Base-by-base conservation (phyloP, 2,113 vertebrate genomes). In the Acinonyx jubatus region DNA sequence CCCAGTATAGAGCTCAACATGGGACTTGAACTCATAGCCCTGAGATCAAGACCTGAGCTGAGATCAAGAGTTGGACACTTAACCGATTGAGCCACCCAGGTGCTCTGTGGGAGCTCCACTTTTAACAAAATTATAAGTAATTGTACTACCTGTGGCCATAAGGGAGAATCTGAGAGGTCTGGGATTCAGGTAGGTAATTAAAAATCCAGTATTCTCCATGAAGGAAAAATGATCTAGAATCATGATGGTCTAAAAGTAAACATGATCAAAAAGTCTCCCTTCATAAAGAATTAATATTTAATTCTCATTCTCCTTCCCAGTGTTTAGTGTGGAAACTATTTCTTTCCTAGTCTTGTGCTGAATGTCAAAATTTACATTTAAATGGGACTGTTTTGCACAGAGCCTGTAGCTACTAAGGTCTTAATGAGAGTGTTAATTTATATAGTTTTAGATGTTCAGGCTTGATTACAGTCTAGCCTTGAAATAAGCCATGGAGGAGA, bases 301-400 rank as follows among this genome's bases (percentile, higher is more conserved):
- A 71, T 83, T 76, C 61, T 31, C 36, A 61, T 15, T 36, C 78
- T 98, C 68, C 66, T 93, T 91, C n/a, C 82, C 29, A 36, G 16
- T 57, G 38, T 80, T 76, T 66, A 93, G 0, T 63, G 36, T 45
- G 66, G 97, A 69, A 94, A 97, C 81, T 88, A 88, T 94, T 92
- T 88, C 78, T 92, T 87, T 93, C 48, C 83, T 79, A 69, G 63
- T 92, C 93, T 95, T 7, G 0, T 7, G 2, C 16, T 88, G 71
- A 85, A 98, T 93, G 89, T 97, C 93, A 97, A 38, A 89, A 97
- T 98, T 98, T 98, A 95, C 97, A 97, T 98, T 98, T 98, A 98
- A 98, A 98, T 94, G 90, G 73, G 61, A 71, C 96, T 82, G n/a
- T 79, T 97, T 97, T 94, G 96, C 87, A 84, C 50, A 76, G 6